phyloP scores from a whole-genome alignment of 2,888 invertebrate species.

The Cheilosia grossa region DNA sequence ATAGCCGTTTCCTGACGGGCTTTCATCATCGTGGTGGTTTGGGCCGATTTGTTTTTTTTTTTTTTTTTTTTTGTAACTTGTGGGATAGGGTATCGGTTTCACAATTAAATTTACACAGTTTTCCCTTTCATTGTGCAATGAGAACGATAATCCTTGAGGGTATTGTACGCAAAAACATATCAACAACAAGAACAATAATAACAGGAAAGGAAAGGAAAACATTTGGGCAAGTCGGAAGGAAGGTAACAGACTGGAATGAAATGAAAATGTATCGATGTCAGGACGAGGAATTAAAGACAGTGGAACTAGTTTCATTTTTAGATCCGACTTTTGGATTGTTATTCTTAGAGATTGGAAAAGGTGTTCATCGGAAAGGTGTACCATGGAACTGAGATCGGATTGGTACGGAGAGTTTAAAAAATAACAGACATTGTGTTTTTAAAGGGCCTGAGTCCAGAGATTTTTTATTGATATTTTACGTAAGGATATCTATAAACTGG shows the following conservation, averaged over 20 bases:
- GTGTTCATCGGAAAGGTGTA: neutral
- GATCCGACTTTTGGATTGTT: conserved; percentile 16
- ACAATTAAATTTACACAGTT: conserved; percentile 64
- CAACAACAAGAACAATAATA: conserved; percentile 43
- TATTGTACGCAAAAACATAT: conserved; percentile 63
- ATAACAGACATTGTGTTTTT: too few species aligned
- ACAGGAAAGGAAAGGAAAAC: conserved; percentile 64
- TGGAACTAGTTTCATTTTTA: neutral
- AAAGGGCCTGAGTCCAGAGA: too few species aligned
- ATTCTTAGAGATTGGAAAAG: conserved; percentile 7
- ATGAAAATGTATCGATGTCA: conserved; percentile 69
- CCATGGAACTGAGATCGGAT: too few species aligned
- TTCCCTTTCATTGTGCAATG: conserved; percentile 65
- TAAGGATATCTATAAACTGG: too few species aligned
- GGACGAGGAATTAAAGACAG: neutral
- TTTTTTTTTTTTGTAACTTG: conserved; percentile 12
- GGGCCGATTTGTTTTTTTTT: conserved; percentile 15
- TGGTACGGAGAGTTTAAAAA: too few species aligned
- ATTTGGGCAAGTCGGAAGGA: conserved; percentile 68
- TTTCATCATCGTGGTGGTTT: conserved; percentile 37
- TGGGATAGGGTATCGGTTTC: conserved; percentile 63
- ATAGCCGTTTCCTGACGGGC: conserved; percentile 57
- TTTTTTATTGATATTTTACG: too few species aligned
- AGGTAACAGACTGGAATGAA: conserved; percentile 70
- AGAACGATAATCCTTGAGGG: conserved; percentile 69